Base-by-base conservation (phyloP, 2,113 vertebrate species). In the Scopus umbretta region DNA sequence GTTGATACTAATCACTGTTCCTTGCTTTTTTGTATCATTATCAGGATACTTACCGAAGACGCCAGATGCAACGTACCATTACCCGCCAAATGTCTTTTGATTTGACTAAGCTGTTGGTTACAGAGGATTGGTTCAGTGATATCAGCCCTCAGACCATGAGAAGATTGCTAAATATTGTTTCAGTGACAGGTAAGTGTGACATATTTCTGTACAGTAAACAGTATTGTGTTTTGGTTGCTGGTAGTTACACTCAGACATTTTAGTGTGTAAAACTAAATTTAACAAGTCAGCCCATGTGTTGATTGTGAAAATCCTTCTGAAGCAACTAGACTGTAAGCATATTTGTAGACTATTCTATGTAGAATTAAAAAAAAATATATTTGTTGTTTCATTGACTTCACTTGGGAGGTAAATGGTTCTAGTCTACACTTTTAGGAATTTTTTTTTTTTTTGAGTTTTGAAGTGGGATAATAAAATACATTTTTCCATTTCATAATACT, bases 101-200 rank as follows among this genome's bases (percentile, higher is more conserved):
- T 92, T 98, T 99, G 87, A 99, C 99, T 43, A 99, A 99, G 93
- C 98, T 99, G 89, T 97, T 99, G 96, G 98, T 99, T 75, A 99
- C 99, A 0, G 99, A 99, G 94, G 99, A 99, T 97, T 99, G 99
- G 99, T 99, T 99, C 98, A 99, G 99, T 88, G 99, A 99, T 96
- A 99, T 99, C 97, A 99, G 99, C 80, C 99, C 99, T 26, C 99
- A 99, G 98, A 99, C 99, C 58, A 99, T 99, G 99, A 98, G 99
- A 92, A 98, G 99, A 90, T 97, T 99, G 62, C 98, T 99, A 55
- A 99, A 99, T 96, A 99, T 99, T 63, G 99, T 99, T 92, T 99
- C 99, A 80, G 99, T 99, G 92, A 99, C 99, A 73, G 99, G 99
- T 99, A 83, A 87, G 83, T 7, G 9, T 66, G 53, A 8, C 11